A percentile compares a stretch with the other conserved stretches of the same genome.
phyloP scores from a whole-genome alignment of 2,113 vertebrate genomes.

The Laticauda laticaudata region DNA sequence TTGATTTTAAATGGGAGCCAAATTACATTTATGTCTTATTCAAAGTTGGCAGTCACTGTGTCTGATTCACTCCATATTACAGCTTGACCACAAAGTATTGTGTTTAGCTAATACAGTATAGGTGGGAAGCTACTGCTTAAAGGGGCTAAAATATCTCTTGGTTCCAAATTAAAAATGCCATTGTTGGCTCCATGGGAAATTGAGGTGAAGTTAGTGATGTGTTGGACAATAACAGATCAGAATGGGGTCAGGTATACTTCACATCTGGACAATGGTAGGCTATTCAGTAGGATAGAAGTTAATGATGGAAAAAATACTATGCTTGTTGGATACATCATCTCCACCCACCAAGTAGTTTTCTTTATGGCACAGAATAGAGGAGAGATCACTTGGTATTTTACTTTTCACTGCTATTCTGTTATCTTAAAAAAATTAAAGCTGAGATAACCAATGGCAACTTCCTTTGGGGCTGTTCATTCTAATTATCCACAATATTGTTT shows the following conservation, averaged over 20 bases:
- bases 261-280: neutral
- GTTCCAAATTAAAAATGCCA: neutral
- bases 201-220: neutral
- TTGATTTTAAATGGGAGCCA: neutral
- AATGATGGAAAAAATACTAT: neutral
- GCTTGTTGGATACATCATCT: neutral
- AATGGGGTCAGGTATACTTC: neutral
- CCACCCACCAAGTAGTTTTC: neutral
- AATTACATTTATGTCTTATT: neutral
- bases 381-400: neutral
- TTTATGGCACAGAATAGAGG: neutral
- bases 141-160: neutral
- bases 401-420: neutral
- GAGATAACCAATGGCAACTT: neutral
- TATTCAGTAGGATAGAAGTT: neutral
- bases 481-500: neutral
- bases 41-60: neutral
- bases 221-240: neutral
- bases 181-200: neutral
- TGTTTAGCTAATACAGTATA: neutral
- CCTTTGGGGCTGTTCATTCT: neutral
- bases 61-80: neutral
- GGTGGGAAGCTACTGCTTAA: neutral
- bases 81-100: neutral
- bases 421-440: neutral